A percentile compares a stretch with the other conserved stretches of the same genome.
Conservation (phyloP, 1,140 invertebrate species). For the Aphelinus certus region DNA sequence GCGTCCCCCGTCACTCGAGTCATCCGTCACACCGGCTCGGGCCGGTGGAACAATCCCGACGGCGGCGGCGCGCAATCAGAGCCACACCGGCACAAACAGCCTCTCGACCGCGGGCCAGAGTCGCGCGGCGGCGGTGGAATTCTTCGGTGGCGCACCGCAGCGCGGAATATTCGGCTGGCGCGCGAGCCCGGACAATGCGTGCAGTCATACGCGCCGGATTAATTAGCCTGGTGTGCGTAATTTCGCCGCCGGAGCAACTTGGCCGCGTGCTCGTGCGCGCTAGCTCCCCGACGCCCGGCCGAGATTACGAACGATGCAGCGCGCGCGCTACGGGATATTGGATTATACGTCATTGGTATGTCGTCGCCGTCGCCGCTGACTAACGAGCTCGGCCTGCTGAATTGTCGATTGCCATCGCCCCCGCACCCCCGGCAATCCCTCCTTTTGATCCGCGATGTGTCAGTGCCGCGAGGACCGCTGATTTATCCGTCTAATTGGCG, state of each 20-base stretch:
- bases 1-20: no score
- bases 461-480: not conserved
- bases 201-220: constrained; percentile 9
- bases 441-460: constrained; percentile 26
- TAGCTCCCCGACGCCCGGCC: no score
- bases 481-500: constrained; percentile 33
- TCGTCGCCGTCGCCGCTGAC: not conserved
- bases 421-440: not conserved
- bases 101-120: no score
- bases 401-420: no score
- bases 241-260: constrained; percentile 12
- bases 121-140: no score
- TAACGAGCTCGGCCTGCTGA: no score
- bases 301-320: constrained; percentile 9
- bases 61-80: no score
- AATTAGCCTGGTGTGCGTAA: constrained; percentile 21
- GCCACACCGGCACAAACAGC: no score
- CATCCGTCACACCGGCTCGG: no score
- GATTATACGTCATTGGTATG: constrained; percentile 37
- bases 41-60: no score
- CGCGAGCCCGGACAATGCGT: not conserved
- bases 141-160: not conserved
- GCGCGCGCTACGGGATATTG: constrained; percentile 17
- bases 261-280: not conserved
- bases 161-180: not conserved